Base-by-base conservation (phyloP, 2,888 invertebrate species). In the Gymnosoma rotundatum region DNA sequence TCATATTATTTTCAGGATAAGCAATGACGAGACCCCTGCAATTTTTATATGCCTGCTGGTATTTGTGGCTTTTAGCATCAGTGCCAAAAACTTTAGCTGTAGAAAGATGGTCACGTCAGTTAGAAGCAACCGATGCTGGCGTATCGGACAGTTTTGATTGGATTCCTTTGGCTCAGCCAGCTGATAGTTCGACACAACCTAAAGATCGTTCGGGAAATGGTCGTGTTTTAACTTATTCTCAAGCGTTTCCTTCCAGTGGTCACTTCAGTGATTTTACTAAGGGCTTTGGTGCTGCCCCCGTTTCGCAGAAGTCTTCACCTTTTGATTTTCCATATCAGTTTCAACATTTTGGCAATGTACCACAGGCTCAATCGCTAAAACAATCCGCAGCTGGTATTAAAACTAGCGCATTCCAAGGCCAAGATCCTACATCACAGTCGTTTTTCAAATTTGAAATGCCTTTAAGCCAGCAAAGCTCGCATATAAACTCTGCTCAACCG, bases 151-250 rank as follows among this genome's bases (percentile, higher is more conserved):
- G 90, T 5, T 87, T 91, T 75, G 94, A 94, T 78, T 94, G 94
- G 94, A 92, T 94, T 75, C 94, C 94, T 16, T 89, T 94, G 67
- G 92, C 91, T 0, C 90, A 92, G 32, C 90, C 92, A 0, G 88
- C 90, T 14, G 90, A 91, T 61, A 88, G 89, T 84, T 87, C 86
- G 6, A 67, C 87, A 14, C 86, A 83, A 21, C 42, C 87, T 1
- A 91, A 91, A 67, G 91, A 92, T 88, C 90, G 91, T 73, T 88
- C 89, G 54, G 90, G 87, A 50, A 91, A 89, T 87, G 92, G 87
- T 63, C 92, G 93, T 20, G 93, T 92, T 18, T 82, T 93, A 38
- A 92, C 89, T 88, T 93, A 91, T 86, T 92, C 88, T 7, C 91
- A 88, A 86, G 87, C 89, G 61, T 90, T 90, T 86, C 90, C 91